Conservation (phyloP, 2,888 invertebrate genomes). For the Rugalucina vietnamica region DNA sequence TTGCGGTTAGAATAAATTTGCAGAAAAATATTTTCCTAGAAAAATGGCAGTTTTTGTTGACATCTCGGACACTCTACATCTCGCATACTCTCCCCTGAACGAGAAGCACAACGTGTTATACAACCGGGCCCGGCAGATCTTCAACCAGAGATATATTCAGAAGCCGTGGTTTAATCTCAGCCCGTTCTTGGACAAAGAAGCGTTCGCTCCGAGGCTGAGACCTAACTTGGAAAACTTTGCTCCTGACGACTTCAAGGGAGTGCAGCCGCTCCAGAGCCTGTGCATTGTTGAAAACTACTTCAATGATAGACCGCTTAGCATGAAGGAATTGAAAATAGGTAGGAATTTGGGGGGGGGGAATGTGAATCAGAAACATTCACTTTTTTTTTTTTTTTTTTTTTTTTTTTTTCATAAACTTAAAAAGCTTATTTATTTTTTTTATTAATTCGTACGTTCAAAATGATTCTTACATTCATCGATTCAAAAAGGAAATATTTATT, state of each 20-base stretch:
- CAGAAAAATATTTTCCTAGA: neutral
- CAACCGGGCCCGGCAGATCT: conserved; percentile 35
- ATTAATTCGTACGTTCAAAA: too few relatives aligned
- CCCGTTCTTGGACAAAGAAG: conserved; percentile 51
- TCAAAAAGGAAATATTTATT: neutral
- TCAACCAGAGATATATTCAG: conserved; percentile 54
- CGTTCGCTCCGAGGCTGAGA: conserved; percentile 12
- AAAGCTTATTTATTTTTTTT: too few relatives aligned
- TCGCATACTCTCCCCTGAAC: conserved; percentile 50
- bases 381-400: too few relatives aligned
- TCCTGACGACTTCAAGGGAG: conserved; percentile 32
- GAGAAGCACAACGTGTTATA: conserved; percentile 60
- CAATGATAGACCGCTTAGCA: conserved; percentile 42
- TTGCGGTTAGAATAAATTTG: neutral
- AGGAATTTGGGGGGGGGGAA: too few relatives aligned
- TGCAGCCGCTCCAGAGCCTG: conserved; percentile 47
- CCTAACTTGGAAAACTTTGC: conserved; percentile 34
- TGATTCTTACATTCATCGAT: too few relatives aligned
- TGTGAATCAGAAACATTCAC: too few relatives aligned
- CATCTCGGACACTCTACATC: conserved; percentile 42
- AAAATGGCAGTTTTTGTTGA: conserved; percentile 34
- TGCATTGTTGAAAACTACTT: conserved; percentile 56
- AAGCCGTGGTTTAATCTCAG: conserved; percentile 61
- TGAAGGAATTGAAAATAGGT: conserved; percentile 54
- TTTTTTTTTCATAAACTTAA: too few relatives aligned